phyloP scores from a whole-genome alignment of 2,888 invertebrate species.

The Pterostichus madidus region DNA sequence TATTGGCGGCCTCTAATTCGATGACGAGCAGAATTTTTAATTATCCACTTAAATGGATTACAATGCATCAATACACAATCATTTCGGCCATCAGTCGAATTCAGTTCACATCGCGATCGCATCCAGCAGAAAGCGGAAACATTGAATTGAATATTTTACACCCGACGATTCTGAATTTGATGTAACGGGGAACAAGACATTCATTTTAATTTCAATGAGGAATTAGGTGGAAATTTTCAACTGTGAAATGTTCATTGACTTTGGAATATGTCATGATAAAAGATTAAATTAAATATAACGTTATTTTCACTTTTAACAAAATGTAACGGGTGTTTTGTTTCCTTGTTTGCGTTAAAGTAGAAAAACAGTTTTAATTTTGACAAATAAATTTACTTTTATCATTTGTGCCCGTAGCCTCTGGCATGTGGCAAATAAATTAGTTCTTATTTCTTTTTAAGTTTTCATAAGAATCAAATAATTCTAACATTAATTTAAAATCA shows the following conservation, averaged over 20 bases:
- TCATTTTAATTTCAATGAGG: constrained; percentile 16
- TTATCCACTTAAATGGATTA: constrained; percentile 62
- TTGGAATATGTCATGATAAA: not conserved
- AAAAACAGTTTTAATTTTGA: too few species aligned
- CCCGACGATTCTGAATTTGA: constrained; percentile 49
- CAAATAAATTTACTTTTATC: too few species aligned
- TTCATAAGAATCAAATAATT: too few species aligned
- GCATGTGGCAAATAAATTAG: too few species aligned
- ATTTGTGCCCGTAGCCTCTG: too few species aligned
- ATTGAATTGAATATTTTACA: constrained; percentile 57
- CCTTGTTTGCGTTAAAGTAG: too few species aligned
- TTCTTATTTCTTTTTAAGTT: too few species aligned
- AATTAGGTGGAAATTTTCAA: constrained; percentile 31
- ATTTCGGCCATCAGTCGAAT: constrained; percentile 47
- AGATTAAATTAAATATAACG: not conserved
- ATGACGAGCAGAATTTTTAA: constrained; percentile 73
- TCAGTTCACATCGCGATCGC: constrained; percentile 47
- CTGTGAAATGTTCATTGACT: constrained; percentile 34
- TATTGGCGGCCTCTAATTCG: constrained; percentile 70
- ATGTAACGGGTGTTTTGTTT: not conserved
- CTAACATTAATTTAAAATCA: too few species aligned
- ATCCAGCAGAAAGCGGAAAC: constrained; percentile 4
- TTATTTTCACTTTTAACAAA: constrained; percentile 10
- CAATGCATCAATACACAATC: constrained; percentile 63
- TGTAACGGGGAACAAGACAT: constrained; percentile 29